Conservation (phyloP, 2,797 vertebrate genomes). For the Carapus acus region DNA sequence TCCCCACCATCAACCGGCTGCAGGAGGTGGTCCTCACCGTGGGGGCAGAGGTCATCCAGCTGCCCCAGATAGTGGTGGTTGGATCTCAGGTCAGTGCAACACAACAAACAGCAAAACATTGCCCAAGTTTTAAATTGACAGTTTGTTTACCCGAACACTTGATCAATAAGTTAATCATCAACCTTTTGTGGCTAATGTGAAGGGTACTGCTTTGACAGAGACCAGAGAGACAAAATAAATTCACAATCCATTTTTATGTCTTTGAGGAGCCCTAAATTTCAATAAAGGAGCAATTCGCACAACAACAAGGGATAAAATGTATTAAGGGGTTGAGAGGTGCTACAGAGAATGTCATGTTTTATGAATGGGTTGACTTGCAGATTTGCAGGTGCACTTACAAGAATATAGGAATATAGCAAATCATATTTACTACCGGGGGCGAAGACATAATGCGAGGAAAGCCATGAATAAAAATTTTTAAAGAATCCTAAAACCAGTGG, state of each 20-base stretch:
- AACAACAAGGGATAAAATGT: background rate
- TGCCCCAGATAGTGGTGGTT: slow-evolving; percentile 80
- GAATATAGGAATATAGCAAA: background rate
- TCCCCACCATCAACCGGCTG: slow-evolving; percentile 78
- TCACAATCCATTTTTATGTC: background rate
- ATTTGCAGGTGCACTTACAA: background rate
- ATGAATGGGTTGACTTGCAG: background rate
- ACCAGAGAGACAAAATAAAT: no score
- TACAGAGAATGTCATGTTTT: background rate
- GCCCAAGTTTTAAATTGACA: background rate
- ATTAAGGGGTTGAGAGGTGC: background rate
- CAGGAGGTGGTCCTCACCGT: slow-evolving; percentile 81
- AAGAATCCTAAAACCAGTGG: background rate
- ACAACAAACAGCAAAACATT: background rate
- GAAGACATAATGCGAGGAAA: background rate
- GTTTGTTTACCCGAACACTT: background rate
- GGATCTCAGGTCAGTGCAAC: slow-evolving; percentile 76
- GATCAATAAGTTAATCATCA: background rate
- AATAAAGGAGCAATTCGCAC: background rate
- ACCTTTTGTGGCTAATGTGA: background rate
- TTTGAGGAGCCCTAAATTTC: background rate
- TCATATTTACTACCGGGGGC: background rate
- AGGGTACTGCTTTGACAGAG: no score
- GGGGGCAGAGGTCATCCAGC: slow-evolving; percentile 73
- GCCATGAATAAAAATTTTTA: background rate